Conservation (phyloP, 2,113 vertebrate genomes). For the Silurus meridionalis region DNA sequence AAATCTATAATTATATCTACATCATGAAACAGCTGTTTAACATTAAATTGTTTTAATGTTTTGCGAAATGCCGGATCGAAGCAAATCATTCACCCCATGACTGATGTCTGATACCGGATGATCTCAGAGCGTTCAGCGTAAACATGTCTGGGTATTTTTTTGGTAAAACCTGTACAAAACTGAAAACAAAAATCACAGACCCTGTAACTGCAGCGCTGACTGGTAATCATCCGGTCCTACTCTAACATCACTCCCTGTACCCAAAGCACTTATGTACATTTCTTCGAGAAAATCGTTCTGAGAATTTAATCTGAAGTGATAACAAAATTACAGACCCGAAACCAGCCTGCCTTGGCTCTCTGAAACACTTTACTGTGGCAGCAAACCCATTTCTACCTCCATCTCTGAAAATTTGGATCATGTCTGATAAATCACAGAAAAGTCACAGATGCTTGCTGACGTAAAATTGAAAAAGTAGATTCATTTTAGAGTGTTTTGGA, state of each 20-base stretch:
- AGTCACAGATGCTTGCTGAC: neutral
- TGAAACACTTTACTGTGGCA: neutral
- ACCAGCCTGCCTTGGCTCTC: neutral
- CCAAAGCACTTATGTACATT: neutral
- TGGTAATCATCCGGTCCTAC: neutral
- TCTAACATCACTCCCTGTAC: neutral
- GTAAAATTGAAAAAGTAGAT: too few species aligned
- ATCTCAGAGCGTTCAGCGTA: neutral
- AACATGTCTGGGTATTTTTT: neutral
- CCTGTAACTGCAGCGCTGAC: neutral
- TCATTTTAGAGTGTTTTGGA: neutral
- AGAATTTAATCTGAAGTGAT: conserved; percentile 12
- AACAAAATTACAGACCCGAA: conserved; percentile 17
- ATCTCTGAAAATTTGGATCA: neutral
- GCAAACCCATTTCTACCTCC: conserved; percentile 6
- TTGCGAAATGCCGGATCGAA: neutral
- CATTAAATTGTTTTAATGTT: neutral
- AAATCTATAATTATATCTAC: too few species aligned
- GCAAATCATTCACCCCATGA: neutral
- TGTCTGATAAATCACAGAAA: neutral
- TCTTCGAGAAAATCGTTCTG: neutral
- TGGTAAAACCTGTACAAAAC: neutral
- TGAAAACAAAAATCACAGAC: neutral
- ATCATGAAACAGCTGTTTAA: too few species aligned
- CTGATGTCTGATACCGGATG: neutral